phyloP scores from a whole-genome alignment of 1,140 invertebrate species.

The Sycophaga agraensis region DNA sequence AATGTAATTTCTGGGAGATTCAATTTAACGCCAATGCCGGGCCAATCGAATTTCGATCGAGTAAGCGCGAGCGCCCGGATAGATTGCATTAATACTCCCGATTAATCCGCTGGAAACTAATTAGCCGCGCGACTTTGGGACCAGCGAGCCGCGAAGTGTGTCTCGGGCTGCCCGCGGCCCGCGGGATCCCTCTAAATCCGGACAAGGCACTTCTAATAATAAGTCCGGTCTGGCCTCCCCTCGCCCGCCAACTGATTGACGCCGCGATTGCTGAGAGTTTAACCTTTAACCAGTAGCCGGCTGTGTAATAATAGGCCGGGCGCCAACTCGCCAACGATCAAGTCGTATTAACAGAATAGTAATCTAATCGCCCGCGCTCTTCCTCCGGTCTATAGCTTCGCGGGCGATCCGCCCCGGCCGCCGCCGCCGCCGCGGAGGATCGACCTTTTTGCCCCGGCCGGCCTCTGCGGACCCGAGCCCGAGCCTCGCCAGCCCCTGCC shows the following conservation, averaged over 20 bases:
- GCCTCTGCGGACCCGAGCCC: too few species aligned
- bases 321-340: not conserved
- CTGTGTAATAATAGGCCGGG: not conserved
- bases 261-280: not conserved
- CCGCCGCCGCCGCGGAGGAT: too few species aligned
- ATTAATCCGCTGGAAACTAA: constrained; percentile 53
- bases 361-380: not conserved
- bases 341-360: not conserved
- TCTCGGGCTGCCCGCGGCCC: not conserved
- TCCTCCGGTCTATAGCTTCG: too few species aligned
- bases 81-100: constrained; percentile 49
- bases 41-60: constrained; percentile 47
- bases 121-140: constrained; percentile 37
- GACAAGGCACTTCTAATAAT: constrained; percentile 17
- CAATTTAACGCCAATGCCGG: constrained; percentile 37
- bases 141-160: not conserved
- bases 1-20: constrained; percentile 42
- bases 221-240: not conserved
- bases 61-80: constrained; percentile 37
- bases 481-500: too few species aligned
- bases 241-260: not conserved
- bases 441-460: too few species aligned
- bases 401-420: too few species aligned
- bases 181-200: constrained; percentile 18
- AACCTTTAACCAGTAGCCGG: constrained; percentile 3